Evolutionary conservation across 2,888 invertebrate genomes (phyloP), one percentile per base, ranked within the genome.

Genomic region (Idaea straminata): DNA sequence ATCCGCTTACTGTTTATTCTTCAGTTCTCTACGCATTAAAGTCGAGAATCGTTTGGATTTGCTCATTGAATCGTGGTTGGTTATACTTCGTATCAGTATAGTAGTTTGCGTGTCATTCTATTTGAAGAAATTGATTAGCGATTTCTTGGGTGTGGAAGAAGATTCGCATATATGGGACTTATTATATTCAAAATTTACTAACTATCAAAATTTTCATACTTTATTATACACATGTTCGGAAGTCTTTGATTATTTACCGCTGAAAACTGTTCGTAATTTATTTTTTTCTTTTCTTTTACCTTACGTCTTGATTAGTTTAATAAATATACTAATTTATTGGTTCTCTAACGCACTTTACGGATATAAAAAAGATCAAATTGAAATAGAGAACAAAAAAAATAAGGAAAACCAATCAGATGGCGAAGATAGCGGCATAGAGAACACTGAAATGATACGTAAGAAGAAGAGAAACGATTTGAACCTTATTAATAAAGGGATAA

Each of bases 171-270:
- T 97, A 5, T 95, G 95, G 83, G 95, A 96, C 68, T 94, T 97
- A 16, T 84, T 97, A 3, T 89, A 89, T 63, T 94, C 96, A 0
- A 97, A 97, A 81, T 93, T 97, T 64, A 93, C 94, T 0, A 84
- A 92, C 72, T 96, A 93, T 78, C 94, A 94, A 74, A 95, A 94
- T 72, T 97, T 97, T 78, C 96, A 97, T 77, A 96, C 96, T 0
- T 83, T 96, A 79, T 83, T 97, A 3, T 97, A 97, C 77, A 96
- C 96, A 0, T 97, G 97, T 82, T 95, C 96, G 0, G 92, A 94
- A 0, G 96, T 96, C 66, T 97, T 97, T 80, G 96, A 96, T 77
- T 96, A 96, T 78, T 80, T 97, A 61, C 95, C 95, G 0, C 82
- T 88, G 62, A 90, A 86, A 34, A 91, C 95, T 0, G 79, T 95